phyloP scores from a whole-genome alignment of 1,140 invertebrate species.

The Drosophila dunni region DNA sequence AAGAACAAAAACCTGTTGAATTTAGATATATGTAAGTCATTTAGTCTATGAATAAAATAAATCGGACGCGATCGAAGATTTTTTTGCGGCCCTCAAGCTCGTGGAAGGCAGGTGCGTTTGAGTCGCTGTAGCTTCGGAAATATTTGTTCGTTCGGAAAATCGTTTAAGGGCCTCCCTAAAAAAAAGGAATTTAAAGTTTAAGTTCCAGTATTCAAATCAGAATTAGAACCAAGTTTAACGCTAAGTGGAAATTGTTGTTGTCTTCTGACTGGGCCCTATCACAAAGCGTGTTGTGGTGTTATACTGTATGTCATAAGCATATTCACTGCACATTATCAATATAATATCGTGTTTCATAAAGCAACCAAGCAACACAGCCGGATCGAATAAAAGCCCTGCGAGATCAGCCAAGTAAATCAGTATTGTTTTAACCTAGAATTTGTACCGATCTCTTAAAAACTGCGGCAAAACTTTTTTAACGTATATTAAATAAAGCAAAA shows the following conservation, averaged over 20 bases:
- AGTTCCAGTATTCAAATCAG: slow-evolving; percentile 44
- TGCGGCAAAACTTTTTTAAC: not conserved
- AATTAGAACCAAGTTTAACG: slow-evolving; percentile 23
- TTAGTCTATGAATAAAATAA: no score
- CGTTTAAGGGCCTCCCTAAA: no score
- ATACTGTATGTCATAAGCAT: slow-evolving; percentile 10
- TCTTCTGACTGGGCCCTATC: slow-evolving; percentile 24
- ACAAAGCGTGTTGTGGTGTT: slow-evolving; percentile 26
- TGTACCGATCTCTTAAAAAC: slow-evolving; percentile 35
- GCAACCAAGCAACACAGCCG: slow-evolving; percentile 51
- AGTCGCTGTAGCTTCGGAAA: no score
- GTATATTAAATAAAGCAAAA: not conserved
- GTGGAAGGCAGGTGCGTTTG: no score
- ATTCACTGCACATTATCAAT: slow-evolving; percentile 20
- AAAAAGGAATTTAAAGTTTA: no score
- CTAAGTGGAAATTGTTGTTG: slow-evolving; percentile 37
- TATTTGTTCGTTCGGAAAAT: no score
- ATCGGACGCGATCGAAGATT: no score
- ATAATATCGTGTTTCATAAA: slow-evolving; percentile 15
- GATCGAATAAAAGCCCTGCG: slow-evolving; percentile 76
- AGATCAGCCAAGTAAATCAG: slow-evolving; percentile 76
- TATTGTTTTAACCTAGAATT: slow-evolving; percentile 70
- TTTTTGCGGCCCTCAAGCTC: no score
- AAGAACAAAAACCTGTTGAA: no score
- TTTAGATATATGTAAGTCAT: no score